Conservation (phyloP, 2,888 invertebrate genomes). For the Galerucella calmariensis region DNA sequence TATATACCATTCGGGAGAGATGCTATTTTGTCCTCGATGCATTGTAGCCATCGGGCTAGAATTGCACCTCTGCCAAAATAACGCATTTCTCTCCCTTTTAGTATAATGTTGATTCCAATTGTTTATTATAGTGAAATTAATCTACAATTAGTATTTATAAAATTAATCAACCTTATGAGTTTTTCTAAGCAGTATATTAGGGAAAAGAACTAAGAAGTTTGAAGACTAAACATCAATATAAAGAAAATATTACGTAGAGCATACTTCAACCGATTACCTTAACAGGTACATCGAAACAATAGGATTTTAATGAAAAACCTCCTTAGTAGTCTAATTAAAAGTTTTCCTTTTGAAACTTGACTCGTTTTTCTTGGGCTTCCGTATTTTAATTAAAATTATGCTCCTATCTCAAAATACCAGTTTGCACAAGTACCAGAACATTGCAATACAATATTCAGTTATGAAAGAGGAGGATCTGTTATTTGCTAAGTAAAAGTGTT, state of each 20-base stretch:
- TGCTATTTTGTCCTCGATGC: no score
- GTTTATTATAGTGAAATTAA: no score
- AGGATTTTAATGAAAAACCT: slow-evolving; percentile 42
- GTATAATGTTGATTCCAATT: no score
- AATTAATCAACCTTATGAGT: no score
- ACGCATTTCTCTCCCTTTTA: no score
- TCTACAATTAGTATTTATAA: no score
- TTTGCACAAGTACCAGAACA: slow-evolving; percentile 37
- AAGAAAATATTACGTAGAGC: neutral
- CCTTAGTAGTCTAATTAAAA: slow-evolving; percentile 48
- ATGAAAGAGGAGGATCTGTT: no score
- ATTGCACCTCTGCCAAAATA: no score
- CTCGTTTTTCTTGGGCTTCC: slow-evolving; percentile 35
- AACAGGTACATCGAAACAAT: slow-evolving; percentile 25
- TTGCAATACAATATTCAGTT: slow-evolving; percentile 44
- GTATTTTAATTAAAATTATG: slow-evolving; percentile 51
- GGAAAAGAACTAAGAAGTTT: neutral
- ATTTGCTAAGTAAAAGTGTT: no score
- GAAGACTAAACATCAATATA: neutral
- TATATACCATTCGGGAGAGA: no score
- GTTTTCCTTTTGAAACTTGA: slow-evolving; percentile 38
- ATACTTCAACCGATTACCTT: slow-evolving; percentile 11
- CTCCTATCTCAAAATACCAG: slow-evolving; percentile 44
- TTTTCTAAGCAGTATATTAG: no score
- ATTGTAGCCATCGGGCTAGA: no score